Conservation (phyloP, 2,113 vertebrate genomes). For the Grantiella picta region DNA sequence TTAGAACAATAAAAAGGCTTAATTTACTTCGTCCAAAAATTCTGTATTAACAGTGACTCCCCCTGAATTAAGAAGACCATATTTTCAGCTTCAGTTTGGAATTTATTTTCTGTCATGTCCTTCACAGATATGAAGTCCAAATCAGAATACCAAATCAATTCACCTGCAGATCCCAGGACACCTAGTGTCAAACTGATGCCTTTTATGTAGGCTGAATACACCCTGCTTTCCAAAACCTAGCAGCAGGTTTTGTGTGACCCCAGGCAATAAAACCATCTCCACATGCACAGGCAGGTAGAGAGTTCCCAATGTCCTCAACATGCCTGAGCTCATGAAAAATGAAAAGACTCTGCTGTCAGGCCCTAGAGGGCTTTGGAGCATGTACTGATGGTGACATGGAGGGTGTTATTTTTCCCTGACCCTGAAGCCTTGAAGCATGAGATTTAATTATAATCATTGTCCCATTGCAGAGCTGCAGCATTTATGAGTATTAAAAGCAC, state of each 20-base stretch:
- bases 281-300: neutral
- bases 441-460: slow-evolving; percentile 33
- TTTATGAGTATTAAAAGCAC: neutral
- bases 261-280: neutral
- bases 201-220: neutral
- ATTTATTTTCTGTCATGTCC: neutral
- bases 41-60: neutral
- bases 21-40: neutral
- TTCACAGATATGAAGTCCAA: neutral
- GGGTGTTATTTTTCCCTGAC: neutral
- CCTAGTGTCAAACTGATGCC: neutral
- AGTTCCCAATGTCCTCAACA: neutral
- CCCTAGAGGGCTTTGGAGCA: neutral
- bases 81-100: neutral
- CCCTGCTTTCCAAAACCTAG: neutral
- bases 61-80: neutral
- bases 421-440: slow-evolving; percentile 13
- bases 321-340: neutral
- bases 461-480: neutral
- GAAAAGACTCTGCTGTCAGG: neutral
- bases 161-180: neutral
- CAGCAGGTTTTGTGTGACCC: neutral
- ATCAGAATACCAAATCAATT: neutral
- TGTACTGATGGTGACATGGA: neutral
- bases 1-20: neutral